Evolutionary conservation across 1,140 invertebrate genomes (phyloP), one percentile per base, ranked within the genome.

Genomic region (Pararge aegeria): DNA sequence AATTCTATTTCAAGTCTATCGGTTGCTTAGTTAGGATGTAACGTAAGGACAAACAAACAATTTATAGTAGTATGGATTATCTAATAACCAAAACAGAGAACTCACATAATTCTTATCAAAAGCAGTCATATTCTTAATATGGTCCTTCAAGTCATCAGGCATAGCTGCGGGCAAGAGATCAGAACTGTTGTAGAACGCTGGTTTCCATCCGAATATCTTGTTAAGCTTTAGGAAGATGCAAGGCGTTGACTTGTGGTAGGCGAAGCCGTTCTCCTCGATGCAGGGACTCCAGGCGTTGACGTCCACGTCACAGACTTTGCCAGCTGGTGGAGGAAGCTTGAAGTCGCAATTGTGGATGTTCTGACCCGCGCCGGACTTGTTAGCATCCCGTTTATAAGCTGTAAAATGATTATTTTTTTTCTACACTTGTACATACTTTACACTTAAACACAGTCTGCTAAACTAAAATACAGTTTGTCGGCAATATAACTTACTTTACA

Each of bases 161-260:
- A 96, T 95, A 0, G 92, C 87, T 0, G 79, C 52, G 0, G 94
- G 95, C 29, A 95, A 83, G 29, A 86, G 68, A 2, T 88, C 80
- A 0, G 94, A 92, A 34, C 93, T 91, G 42, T 94, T 94, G 69
- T 94, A 95, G 72, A 92, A 96, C 7, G 94, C 91, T 0, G 95
- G 95, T 61, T 88, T 90, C 95, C 95, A 96, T 7, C 92, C 94
- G 63, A 92, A 96, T 74, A 96, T 95, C 90, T 95, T 96, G 75
- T 97, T 97, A 13, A 97, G 87, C 78, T 97, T 97, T 30, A 97
- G 91, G 78, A 96, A 94, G 74, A 97, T 92, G 76, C 95, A 97
- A 9, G 96, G 96, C 5, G 94, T 93, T 9, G 94, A 95, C 73
- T 93, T 92, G 55, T 94, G 92, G 83, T 95, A 97, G 50, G 95